Evolutionary conservation across 1,140 invertebrate genomes (phyloP).

Genomic region (Tachypleus tridentatus): DNA sequence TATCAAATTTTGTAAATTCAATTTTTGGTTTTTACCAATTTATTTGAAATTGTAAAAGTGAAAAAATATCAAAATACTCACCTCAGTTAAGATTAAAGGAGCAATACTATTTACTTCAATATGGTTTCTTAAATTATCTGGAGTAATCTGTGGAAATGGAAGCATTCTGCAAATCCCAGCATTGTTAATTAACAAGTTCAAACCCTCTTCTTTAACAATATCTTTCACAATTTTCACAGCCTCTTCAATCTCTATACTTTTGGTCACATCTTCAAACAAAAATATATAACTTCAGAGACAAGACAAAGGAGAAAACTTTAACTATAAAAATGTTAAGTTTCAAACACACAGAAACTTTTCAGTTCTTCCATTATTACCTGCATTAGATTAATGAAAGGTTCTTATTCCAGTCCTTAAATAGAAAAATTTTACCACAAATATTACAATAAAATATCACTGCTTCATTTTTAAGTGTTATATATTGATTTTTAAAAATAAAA

Average conservation of each 20-base stretch:
- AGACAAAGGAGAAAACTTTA: no score
- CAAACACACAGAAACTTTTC: no score
- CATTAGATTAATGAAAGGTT: no score
- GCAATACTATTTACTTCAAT: slow-evolving; percentile 61
- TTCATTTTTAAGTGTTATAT: no score
- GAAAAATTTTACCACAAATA: no score
- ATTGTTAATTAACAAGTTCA: slow-evolving; percentile 76
- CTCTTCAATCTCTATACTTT: background rate
- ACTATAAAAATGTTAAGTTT: no score
- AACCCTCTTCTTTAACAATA: slow-evolving; percentile 48
- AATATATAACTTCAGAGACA: no score
- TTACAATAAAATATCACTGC: no score
- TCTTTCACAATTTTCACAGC: slow-evolving; percentile 2
- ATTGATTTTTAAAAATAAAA: no score
- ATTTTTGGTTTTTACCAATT: background rate
- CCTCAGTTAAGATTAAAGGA: slow-evolving; percentile 58
- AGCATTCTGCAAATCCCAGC: slow-evolving; percentile 58
- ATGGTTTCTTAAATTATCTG: slow-evolving; percentile 53
- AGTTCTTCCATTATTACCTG: no score
- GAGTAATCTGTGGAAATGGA: slow-evolving; percentile 50
- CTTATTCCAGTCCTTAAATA: no score
- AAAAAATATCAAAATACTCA: background rate
- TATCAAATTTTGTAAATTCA: no score
- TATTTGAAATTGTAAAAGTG: background rate
- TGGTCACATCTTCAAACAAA: background rate